phyloP scores from a whole-genome alignment of 1,140 invertebrate genomes.

The Micrasema minimum region DNA sequence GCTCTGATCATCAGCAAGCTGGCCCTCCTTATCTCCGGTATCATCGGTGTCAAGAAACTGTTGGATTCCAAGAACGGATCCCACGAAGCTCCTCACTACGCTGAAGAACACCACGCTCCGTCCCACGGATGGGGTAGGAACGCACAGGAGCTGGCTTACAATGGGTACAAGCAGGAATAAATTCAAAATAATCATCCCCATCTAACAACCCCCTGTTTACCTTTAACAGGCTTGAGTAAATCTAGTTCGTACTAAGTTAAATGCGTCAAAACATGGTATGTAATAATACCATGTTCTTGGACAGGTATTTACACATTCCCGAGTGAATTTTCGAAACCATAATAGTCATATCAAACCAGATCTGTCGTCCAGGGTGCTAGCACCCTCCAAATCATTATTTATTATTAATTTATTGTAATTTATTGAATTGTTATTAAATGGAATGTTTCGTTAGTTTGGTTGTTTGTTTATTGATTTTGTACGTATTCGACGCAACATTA shows the following conservation, averaged over 20 bases:
- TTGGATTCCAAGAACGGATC: conserved; percentile 72
- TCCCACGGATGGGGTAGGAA: conserved; percentile 69
- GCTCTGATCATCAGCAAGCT: conserved; percentile 84
- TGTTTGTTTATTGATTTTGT: conserved; percentile 36
- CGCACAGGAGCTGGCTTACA: conserved; percentile 74
- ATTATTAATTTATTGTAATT: conserved; percentile 53
- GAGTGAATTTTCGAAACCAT: conserved; percentile 22
- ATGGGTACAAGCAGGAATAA: conserved; percentile 65
- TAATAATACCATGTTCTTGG: background rate
- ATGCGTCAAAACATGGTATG: too few species aligned
- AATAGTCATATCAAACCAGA: conserved; percentile 25
- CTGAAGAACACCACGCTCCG: conserved; percentile 69
- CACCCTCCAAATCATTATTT: conserved; percentile 45
- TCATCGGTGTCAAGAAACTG: conserved; percentile 83
- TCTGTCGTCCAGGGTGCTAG: background rate
- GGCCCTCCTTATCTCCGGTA: conserved; percentile 77
- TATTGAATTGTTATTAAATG: conserved; percentile 50
- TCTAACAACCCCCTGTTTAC: background rate
- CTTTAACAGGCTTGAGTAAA: conserved; percentile 2
- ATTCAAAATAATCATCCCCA: conserved; percentile 9
- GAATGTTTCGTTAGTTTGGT: conserved; percentile 41
- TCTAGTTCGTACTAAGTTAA: conserved; percentile 8
- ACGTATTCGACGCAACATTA: conserved; percentile 19
- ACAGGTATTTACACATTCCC: background rate
- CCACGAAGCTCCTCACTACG: conserved; percentile 75